Base-by-base conservation (phyloP, 2,888 invertebrate genomes). In the Plebejus argus region DNA sequence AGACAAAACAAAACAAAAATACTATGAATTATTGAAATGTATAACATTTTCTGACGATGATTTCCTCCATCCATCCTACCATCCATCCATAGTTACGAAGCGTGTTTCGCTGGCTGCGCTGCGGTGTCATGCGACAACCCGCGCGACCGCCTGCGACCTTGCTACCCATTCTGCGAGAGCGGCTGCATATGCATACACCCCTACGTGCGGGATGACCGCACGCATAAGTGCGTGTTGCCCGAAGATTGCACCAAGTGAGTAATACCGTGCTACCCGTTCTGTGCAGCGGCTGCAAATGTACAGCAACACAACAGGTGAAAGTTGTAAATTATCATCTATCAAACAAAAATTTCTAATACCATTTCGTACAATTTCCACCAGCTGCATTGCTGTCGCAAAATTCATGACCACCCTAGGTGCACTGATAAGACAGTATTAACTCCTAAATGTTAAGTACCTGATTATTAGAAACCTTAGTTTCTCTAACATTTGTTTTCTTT, bases 101-200 rank as follows among this genome's bases (percentile, higher is more conserved):
- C 89, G 0, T 94, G 93, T 79, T 94, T 94, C 82, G 89, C 92
- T 74, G 93, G 93, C 0, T 94, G 93, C 79, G 92, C 93, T 1
- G 87, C 93, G 6, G 89, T 93, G 79, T 88, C 90, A 7, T 94
- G 93, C 79, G 93, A 94, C 87, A 94, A 94, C 84, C 93, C 93
- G 0, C 89, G 91, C 20, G 93, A 93, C 79, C 86, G 93, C 3
- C 84, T 93, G 83, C 91, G 90, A 2, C 91, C 93, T 15, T 93
- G 93, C 86, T 94, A 93, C 84, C 94, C 94, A 1, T 94, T 93
- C 86, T 94, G 93, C 83, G 93, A 94, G 83, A 86, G 92, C 0
- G 94, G 94, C 35, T 94, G 94, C 82, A 86, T 93, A 70, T 94
- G 94, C 82, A 83, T 86, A 18, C 89, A 87, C 28, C 93, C 93